Base-by-base conservation (phyloP, 53 echinoderm and acorn worm genomes). In the Hippasteria phrygiana region DNA sequence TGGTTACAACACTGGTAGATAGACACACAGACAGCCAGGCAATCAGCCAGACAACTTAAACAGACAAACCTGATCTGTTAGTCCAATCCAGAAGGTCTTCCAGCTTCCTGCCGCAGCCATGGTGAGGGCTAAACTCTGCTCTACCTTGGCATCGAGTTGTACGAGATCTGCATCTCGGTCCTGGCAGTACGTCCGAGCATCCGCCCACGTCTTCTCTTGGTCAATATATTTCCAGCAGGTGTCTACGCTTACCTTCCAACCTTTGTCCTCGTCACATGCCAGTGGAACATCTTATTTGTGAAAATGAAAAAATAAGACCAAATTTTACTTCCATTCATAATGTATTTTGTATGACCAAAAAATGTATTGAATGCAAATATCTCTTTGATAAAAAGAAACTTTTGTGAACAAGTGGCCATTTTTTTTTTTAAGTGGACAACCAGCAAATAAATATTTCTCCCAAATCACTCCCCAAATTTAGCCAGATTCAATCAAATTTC, bases 11-110 rank as follows among this genome's bases (percentile, higher is more conserved):
- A 18, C 16, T 13, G 54, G 20, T 17, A 39, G 71, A 37, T 2
- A 17, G 39, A 38, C n/a, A 5, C 12, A 71, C 71, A 71, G 39
- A 71, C 71, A 71, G 39, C 14, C 39, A 37, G 36, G 2, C 36
- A 8, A 71, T 37, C 71, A 5, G 71, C 11, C 13, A 6, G 43
- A 73, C 26, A 43, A n/a, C n/a, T n/a, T n/a, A n/a, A 41, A 73
- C 43, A 40, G 28, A 5, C 22, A 33, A 5, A 94, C 95, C 80
- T 91, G 90, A 80, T 92, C 91, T 11, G 92, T 79, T 41, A 95
- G 77, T 6, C 98, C 98, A 29, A 98, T 96, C 98, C 98, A 98
- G 36, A 94, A 56, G 1, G 94, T 93, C 1, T 65, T 50, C 50
- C 66, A 55, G 6, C 73, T 88, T 17, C 78, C 72, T 20, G 74